phyloP scores from a whole-genome alignment of 2,113 vertebrate species.

The Oostethus manadensis region DNA sequence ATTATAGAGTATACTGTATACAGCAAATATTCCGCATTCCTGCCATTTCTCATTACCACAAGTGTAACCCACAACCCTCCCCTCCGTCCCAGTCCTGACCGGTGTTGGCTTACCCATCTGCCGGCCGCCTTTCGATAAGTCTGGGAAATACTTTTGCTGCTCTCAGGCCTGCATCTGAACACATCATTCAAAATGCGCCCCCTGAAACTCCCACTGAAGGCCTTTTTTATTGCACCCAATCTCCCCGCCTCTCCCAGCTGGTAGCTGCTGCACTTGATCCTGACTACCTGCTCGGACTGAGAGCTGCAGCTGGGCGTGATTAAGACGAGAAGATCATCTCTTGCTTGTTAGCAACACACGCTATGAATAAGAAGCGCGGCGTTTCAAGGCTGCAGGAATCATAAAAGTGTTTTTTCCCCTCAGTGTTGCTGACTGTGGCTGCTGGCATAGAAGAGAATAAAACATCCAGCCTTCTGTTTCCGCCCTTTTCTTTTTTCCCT shows the following conservation, averaged over 20 bases:
- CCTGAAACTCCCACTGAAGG: constrained; percentile 35
- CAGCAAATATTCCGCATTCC: constrained; percentile 66
- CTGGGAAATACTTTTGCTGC: constrained; percentile 42
- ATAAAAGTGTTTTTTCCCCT: constrained; percentile 25
- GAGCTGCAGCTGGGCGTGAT: constrained; percentile 53
- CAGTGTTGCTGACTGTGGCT: constrained; percentile 1
- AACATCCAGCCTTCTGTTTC: no score
- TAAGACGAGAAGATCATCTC: constrained; percentile 26
- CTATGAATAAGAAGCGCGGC: neutral
- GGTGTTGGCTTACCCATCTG: constrained; percentile 42
- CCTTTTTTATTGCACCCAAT: constrained; percentile 28
- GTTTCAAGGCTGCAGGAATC: constrained; percentile 12
- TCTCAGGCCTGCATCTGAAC: constrained; percentile 15
- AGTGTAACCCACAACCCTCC: constrained; percentile 31
- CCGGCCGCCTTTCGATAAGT: constrained; percentile 12
- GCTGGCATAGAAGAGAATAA: constrained; percentile 1
- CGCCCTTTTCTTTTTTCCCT: no score
- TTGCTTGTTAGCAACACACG: constrained; percentile 33
- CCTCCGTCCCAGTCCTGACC: constrained; percentile 32
- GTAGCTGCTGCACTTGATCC: constrained; percentile 23
- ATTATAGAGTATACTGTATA: no score
- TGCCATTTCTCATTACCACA: constrained; percentile 48
- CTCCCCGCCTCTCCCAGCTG: constrained; percentile 23
- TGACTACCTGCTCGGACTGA: constrained; percentile 34
- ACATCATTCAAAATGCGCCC: constrained; percentile 29